Conservation (phyloP, 2,113 vertebrate genomes). For the Motacilla alba region DNA sequence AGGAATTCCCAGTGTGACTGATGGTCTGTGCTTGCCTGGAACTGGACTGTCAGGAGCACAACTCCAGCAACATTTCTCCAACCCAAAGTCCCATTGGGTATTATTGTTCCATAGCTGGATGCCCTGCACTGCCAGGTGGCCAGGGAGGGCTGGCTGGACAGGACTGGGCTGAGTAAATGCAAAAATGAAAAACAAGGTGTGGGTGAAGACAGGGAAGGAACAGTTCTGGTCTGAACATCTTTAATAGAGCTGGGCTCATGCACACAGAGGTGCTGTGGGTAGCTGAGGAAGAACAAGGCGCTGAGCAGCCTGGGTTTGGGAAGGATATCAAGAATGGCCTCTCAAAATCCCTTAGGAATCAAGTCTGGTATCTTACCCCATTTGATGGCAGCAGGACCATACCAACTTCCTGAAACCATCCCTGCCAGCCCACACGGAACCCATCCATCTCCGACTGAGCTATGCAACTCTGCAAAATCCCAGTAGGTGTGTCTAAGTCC, state of each 20-base stretch:
- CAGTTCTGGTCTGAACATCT: background rate
- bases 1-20: background rate
- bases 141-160: background rate
- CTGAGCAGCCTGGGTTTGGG: background rate
- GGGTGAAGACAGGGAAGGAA: background rate
- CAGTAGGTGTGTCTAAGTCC: background rate
- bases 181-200: background rate
- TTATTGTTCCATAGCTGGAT: background rate
- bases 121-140: background rate
- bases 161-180: background rate
- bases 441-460: background rate
- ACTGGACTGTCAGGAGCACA: background rate
- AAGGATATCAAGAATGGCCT: background rate
- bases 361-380: background rate
- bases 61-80: background rate
- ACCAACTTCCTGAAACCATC: background rate
- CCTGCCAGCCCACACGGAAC: background rate
- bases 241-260: background rate
- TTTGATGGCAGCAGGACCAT: background rate
- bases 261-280: background rate
- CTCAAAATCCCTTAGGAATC: background rate
- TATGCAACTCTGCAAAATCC: background rate
- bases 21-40: background rate
- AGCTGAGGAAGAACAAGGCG: background rate
- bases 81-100: fast-evolving